Conservation (phyloP, 2,797 vertebrate genomes). For the Rhinophrynus dorsalis region DNA sequence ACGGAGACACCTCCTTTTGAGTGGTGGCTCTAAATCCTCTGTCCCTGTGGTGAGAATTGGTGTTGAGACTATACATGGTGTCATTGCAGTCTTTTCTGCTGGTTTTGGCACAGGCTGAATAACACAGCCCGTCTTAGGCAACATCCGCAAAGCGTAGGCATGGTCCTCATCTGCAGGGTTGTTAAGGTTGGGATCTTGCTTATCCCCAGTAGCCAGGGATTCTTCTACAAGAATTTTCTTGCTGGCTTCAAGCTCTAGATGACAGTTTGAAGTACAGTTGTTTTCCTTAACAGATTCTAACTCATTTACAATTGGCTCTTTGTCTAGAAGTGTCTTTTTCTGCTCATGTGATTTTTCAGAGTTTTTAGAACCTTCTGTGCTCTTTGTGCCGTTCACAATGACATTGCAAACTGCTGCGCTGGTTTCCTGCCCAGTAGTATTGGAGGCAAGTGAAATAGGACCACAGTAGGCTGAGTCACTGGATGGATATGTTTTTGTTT, state of each 20-base stretch:
- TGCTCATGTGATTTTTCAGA: conserved; percentile 68
- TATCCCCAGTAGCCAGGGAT: conserved; percentile 76
- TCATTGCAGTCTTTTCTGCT: conserved; percentile 87
- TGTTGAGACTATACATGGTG: conserved; percentile 88
- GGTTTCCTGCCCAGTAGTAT: conserved; percentile 69
- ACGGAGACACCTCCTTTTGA: conserved; percentile 99
- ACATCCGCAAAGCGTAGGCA: conserved; percentile 89
- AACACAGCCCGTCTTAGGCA: conserved; percentile 92
- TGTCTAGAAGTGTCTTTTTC: conserved; percentile 63
- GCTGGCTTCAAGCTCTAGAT: conserved; percentile 80
- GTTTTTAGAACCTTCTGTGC: conserved; percentile 69
- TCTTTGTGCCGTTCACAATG: conserved; percentile 89
- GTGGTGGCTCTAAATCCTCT: conserved; percentile 91
- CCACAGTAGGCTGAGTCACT: conserved; percentile 73
- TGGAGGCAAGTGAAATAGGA: conserved; percentile 62
- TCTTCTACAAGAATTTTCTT: conserved; percentile 81
- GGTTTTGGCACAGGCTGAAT: conserved; percentile 99
- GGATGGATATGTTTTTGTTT: conserved; percentile 64
- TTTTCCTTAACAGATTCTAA: conserved; percentile 95
- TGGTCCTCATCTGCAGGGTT: conserved; percentile 93
- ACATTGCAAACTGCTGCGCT: conserved; percentile 86
- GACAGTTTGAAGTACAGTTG: conserved; percentile 82
- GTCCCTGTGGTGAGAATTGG: conserved; percentile 85
- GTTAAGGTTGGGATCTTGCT: conserved; percentile 85
- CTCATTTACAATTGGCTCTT: conserved; percentile 79